phyloP scores from a whole-genome alignment of 2,888 invertebrate species.

The Ennomos fuscantarius region DNA sequence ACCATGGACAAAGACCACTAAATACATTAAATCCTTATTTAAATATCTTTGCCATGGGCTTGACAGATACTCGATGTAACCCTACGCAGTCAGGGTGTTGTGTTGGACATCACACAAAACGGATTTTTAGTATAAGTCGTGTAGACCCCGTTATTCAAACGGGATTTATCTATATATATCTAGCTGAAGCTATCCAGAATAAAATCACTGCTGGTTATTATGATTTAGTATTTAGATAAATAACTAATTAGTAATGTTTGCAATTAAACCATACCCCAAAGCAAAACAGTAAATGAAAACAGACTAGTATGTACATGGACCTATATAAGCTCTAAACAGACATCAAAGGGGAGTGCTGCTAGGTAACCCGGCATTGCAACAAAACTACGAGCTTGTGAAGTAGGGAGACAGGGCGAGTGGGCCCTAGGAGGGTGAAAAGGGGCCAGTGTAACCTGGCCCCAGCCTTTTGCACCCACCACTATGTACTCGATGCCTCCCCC shows the following conservation, averaged over 20 bases:
- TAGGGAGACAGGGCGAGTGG: conserved; percentile 1
- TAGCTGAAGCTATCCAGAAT: too few relatives aligned
- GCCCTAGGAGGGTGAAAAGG: not conserved
- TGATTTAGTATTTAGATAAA: not conserved
- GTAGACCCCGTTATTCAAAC: too few relatives aligned
- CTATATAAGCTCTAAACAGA: not conserved
- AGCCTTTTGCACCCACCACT: too few relatives aligned
- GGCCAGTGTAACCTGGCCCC: not conserved
- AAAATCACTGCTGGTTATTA: not conserved
- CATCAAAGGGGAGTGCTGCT: conserved; percentile 8
- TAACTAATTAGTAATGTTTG: not conserved
- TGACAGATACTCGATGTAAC: too few relatives aligned
- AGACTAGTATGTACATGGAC: conserved; percentile 1
- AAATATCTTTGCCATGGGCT: too few relatives aligned
- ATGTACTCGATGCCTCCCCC: not conserved
- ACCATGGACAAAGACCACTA: too few relatives aligned
- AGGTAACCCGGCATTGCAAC: conserved; percentile 4
- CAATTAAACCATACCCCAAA: conserved; percentile 7
- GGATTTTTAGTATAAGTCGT: too few relatives aligned
- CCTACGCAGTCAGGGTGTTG: too few relatives aligned
- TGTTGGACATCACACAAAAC: too few relatives aligned
- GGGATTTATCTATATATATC: too few relatives aligned
- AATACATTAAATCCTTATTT: too few relatives aligned
- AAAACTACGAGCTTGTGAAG: not conserved
- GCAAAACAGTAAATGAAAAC: not conserved